Base-by-base conservation (phyloP, 2,113 vertebrate genomes). In the Agapornis roseicollis region DNA sequence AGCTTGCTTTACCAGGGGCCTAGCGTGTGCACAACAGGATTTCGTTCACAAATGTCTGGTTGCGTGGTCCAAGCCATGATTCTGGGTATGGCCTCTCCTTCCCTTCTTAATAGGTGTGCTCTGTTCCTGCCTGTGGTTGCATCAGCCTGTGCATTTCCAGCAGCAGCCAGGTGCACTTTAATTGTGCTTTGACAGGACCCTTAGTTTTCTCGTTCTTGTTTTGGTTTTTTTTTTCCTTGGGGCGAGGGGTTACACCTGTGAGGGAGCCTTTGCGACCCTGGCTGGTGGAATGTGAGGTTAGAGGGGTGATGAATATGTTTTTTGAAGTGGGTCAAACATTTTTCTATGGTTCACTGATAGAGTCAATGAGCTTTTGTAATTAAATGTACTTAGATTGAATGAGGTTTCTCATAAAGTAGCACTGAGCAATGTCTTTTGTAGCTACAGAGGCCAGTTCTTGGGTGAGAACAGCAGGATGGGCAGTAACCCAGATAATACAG, bases 311-410 rank as follows among this genome's bases (percentile, higher is more conserved):
- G 31, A 93, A 89, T 85, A 46, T 11, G 31, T 49, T 71, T 91
- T 79, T 17, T 61, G 28, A 81, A 87, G 69, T 11, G 52, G 22
- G 11, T 65, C 53, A 81, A 58, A 56, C 74, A 33, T 89, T 95
- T 84, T 94, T 71, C 78, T 88, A 5, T 80, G 93, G 70, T 89
- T 96, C 94, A 82, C 81, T 91, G 78, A 35, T 63, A 41, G 15
- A 89, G 79, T 85, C 81, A 96, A 85, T 69, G 83, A 81, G 58
- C 23, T 78, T 87, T 65, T 90, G 27, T 90, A 93, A 87, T 88
- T 96, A 91, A 88, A 82, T 77, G 37, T 72, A 70, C 44, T 79
- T 77, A 88, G 15, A 22, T 46, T 88, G 66, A 91, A 83, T 88
- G 42, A 33, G 31, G 16, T 89, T 93, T 93, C 74, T 93, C 39